Evolutionary conservation across 2,113 vertebrate species (phyloP).

Genomic region (Aythya baeri): DNA sequence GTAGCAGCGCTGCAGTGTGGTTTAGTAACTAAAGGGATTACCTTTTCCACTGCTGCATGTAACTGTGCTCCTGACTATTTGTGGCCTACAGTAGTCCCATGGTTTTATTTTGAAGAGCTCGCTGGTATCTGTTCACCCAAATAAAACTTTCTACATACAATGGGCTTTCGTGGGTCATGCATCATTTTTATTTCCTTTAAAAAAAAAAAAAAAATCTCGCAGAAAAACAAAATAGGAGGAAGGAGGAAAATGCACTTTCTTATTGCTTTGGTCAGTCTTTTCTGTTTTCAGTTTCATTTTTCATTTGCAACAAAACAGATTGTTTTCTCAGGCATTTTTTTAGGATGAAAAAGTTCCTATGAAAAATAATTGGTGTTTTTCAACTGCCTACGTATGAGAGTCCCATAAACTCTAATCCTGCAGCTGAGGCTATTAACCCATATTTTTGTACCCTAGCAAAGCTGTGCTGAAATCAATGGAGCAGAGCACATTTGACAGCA

Average conservation of each 20-base stretch:
- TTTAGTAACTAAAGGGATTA: neutral
- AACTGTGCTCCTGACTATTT: neutral
- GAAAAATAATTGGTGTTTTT: slow-evolving; percentile 52
- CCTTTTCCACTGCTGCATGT: neutral
- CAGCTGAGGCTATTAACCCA: slow-evolving; percentile 27
- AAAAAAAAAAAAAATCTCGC: neutral
- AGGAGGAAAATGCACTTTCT: neutral
- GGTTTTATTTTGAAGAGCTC: neutral
- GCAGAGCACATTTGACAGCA: neutral
- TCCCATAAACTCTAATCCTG: slow-evolving; percentile 15
- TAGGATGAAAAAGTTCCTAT: neutral
- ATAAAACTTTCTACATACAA: neutral
- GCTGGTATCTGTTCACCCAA: neutral
- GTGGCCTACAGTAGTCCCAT: neutral
- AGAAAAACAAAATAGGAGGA: neutral
- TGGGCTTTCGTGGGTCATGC: neutral
- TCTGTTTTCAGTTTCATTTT: slow-evolving; percentile 2
- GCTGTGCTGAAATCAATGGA: slow-evolving; percentile 19
- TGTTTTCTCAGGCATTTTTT: slow-evolving; percentile 13
- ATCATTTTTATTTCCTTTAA: neutral
- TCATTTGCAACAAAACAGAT: neutral
- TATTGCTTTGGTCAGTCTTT: neutral
- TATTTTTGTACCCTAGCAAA: slow-evolving; percentile 13
- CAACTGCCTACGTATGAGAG: neutral
- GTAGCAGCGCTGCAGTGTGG: neutral